Conservation (phyloP, 2,888 invertebrate species). For the Parelbella ahira region DNA sequence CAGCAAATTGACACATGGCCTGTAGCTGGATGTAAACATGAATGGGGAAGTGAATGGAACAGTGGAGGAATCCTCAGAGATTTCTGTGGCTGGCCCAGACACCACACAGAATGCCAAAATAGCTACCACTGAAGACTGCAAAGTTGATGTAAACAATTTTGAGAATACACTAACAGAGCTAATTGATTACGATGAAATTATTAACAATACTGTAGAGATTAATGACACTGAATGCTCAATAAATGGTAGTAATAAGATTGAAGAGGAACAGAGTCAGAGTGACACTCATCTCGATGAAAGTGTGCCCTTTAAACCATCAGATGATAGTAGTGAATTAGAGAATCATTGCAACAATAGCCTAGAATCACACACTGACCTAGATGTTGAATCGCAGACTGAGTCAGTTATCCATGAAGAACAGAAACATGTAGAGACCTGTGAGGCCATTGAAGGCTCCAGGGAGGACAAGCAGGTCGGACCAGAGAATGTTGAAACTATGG, state of each 20-base stretch:
- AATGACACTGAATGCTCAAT: slow-evolving; percentile 29
- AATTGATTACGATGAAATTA: slow-evolving; percentile 27
- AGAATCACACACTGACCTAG: slow-evolving; percentile 40
- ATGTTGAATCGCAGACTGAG: slow-evolving; percentile 35
- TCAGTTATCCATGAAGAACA: slow-evolving; percentile 30
- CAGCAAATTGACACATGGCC: slow-evolving; percentile 58
- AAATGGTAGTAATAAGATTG: slow-evolving; percentile 34
- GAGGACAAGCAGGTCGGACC: no score
- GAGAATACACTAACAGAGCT: slow-evolving; percentile 31
- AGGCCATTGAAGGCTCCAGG: no score
- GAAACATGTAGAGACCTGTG: no score
- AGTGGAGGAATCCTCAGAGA: slow-evolving; percentile 58
- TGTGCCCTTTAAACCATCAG: slow-evolving; percentile 29
- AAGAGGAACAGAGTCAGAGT: no score
- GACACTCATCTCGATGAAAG: slow-evolving; percentile 21
- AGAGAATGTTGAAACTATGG: no score
- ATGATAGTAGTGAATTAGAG: slow-evolving; percentile 33
- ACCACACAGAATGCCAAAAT: slow-evolving; percentile 32
- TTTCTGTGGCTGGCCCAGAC: slow-evolving; percentile 28
- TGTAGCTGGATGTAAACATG: slow-evolving; percentile 53
- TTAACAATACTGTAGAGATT: slow-evolving; percentile 18
- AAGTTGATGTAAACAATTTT: slow-evolving; percentile 7
- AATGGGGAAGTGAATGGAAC: slow-evolving; percentile 63
- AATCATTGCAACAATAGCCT: slow-evolving; percentile 43
- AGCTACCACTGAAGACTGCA: slow-evolving; percentile 27